Evolutionary conservation across 2,113 vertebrate species (phyloP), one percentile per base, ranked within the genome.

Genomic region (Gobiocypris rarus): DNA sequence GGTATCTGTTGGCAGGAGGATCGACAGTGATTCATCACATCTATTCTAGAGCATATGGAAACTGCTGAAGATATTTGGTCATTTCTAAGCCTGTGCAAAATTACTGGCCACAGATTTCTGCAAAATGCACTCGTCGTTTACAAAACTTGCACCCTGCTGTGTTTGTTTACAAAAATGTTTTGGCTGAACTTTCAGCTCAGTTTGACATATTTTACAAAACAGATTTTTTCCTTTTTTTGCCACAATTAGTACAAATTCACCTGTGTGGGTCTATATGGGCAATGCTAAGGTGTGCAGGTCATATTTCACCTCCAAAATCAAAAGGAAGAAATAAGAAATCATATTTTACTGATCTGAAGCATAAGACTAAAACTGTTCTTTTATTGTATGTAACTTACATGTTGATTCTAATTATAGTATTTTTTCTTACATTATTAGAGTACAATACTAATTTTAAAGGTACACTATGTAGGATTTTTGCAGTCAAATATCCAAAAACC

Each of bases 21-120:
- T 15, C 5, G 69, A 26, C 70, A 22, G 70, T 73, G 70, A 48
- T 73, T 73, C 70, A 73, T 73, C n/a, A 61, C 24, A 8, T 73
- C 41, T 73, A 26, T 73, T 73, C 22, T 73, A 4, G 22, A 24
- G 41, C n/a, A 73, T 73, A 73, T 48, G 70, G 11, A 73, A 48
- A 73, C 41, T 73, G 41, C 6, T 45, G 11, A 73, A 48, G 41
- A 48, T 73, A n/a, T 73, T 73, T 48, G 70, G 38, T n/a, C 38
- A 71, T 24, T 71, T 41, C 41, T 24, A 45, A 22, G 22, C 22
- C 70, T 15, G 34, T 34, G n/a, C 38, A 31, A 70, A 41, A 70
- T 70, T 34, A 69, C 65, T 69, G 41, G 41, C n/a, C 34, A 70
- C 67, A n/a, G 34, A 70, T 38, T 70, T 70, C 34, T 11, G 34